A percentile compares a stretch with the other conserved stretches of the same genome.
Evolutionary conservation across 2,888 invertebrate genomes (phyloP).

Genomic region (Steinernema carpocapsae): DNA sequence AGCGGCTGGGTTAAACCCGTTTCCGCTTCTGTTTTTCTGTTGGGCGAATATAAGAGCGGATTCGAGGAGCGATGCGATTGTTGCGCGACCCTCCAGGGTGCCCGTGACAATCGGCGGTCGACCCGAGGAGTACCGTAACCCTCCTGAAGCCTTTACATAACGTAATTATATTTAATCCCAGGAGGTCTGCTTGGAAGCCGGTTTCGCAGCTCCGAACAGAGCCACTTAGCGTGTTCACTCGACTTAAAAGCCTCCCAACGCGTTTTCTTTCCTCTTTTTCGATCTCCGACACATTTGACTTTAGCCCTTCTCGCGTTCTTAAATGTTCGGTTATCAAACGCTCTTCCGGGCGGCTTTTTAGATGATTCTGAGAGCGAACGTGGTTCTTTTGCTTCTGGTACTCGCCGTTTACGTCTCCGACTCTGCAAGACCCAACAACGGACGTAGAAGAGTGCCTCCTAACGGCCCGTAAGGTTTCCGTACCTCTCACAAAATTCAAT

Average conservation of each 20-base stretch:
- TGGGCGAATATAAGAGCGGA: conserved; percentile 23
- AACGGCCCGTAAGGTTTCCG: conserved; percentile 14
- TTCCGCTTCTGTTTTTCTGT: conserved; percentile 13
- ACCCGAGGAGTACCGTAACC: conserved; percentile 11
- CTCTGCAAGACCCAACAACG: background rate
- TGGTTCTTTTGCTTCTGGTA: background rate
- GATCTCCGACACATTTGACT: background rate
- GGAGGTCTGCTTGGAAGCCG: background rate
- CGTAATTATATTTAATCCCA: conserved; percentile 21
- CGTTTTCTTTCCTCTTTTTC: background rate
- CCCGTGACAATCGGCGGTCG: background rate
- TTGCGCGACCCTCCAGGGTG: conserved; percentile 16
- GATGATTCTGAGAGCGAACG: conserved; percentile 25
- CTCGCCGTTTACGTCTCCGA: conserved; percentile 16
- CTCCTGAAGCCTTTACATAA: background rate
- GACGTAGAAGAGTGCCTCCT: background rate
- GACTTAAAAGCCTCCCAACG: background rate
- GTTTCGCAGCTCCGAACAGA: background rate
- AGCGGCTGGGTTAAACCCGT: conserved; percentile 20
- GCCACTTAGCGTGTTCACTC: background rate
- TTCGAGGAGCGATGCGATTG: conserved; percentile 19
- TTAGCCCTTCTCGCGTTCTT: background rate
- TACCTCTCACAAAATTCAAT: background rate
- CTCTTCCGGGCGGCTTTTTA: background rate
- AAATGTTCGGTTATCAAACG: background rate